phyloP scores from a whole-genome alignment of 2,888 invertebrate genomes.

The Carterocephalus palaemon region DNA sequence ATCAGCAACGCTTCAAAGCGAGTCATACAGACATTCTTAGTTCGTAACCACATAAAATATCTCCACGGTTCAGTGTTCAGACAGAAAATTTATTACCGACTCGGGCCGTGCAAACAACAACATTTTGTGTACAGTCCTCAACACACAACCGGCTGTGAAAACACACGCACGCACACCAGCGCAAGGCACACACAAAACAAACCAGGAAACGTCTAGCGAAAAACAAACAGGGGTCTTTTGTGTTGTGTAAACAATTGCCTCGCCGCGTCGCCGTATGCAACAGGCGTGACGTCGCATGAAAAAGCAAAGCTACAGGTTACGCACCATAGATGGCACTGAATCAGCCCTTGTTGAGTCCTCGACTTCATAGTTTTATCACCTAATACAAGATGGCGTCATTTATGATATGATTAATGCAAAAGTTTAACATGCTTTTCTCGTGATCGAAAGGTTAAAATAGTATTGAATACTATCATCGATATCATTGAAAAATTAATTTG shows the following conservation, averaged over 20 bases:
- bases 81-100: conserved; percentile 65
- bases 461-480: no score
- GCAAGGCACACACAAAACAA: conserved; percentile 71
- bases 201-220: conserved; percentile 80
- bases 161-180: conserved; percentile 56
- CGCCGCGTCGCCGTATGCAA: conserved; percentile 61
- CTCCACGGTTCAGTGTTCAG: conserved; percentile 31
- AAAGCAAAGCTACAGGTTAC: conserved; percentile 63
- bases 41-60: conserved; percentile 32
- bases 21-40: conserved; percentile 21
- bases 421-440: no score
- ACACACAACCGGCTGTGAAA: conserved; percentile 70
- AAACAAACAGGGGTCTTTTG: conserved; percentile 80
- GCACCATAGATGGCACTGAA: conserved; percentile 49
- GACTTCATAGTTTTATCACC: neutral
- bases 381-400: conserved; percentile 50
- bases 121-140: conserved; percentile 71
- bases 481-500: no score
- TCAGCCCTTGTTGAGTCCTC: neutral
- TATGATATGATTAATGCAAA: no score
- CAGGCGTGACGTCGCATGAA: conserved; percentile 68
- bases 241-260: conserved; percentile 77
- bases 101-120: conserved; percentile 66
- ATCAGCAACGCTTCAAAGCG: neutral
- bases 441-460: no score